Conservation (phyloP, 2,113 vertebrate species). For the Otus sunia region DNA sequence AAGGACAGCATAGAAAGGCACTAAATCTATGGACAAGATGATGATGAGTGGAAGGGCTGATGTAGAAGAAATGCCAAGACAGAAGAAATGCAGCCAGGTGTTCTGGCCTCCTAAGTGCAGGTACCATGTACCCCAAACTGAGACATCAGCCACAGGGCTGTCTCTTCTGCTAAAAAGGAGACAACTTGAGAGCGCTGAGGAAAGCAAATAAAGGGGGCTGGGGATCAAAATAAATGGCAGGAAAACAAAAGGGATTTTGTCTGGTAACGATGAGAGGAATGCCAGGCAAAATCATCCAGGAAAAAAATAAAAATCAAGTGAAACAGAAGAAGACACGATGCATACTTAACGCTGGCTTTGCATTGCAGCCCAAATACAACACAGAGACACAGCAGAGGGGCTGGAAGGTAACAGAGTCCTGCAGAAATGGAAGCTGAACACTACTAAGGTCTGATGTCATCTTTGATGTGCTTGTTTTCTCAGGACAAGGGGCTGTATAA, state of each 20-base stretch:
- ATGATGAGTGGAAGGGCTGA: not conserved
- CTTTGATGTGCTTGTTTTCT: not conserved
- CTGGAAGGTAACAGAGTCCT: not conserved
- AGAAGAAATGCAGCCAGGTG: not conserved
- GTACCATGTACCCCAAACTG: rapidly evolving
- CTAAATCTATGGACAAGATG: not conserved
- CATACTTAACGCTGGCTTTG: rapidly evolving
- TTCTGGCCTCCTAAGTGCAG: not conserved
- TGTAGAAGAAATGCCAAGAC: rapidly evolving
- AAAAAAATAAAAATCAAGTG: not conserved
- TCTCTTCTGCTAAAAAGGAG: not conserved
- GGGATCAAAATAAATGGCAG: not conserved
- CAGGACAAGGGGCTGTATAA: not conserved
- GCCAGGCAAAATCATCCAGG: not conserved
- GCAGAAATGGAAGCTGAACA: not conserved
- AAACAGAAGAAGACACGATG: not conserved
- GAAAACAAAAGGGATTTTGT: not conserved
- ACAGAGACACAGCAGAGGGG: not conserved
- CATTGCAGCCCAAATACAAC: not conserved
- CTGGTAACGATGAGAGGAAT: not conserved
- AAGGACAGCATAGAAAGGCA: not conserved
- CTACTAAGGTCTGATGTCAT: not conserved
- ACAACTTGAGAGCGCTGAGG: not conserved
- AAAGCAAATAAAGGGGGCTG: not conserved
- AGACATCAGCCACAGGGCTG: not conserved